These are phyloP conservation scores for Phyllostomus discolor DNA, from an alignment of 2,113 vertebrate genomes.

Conservation along the genomic window DNA sequence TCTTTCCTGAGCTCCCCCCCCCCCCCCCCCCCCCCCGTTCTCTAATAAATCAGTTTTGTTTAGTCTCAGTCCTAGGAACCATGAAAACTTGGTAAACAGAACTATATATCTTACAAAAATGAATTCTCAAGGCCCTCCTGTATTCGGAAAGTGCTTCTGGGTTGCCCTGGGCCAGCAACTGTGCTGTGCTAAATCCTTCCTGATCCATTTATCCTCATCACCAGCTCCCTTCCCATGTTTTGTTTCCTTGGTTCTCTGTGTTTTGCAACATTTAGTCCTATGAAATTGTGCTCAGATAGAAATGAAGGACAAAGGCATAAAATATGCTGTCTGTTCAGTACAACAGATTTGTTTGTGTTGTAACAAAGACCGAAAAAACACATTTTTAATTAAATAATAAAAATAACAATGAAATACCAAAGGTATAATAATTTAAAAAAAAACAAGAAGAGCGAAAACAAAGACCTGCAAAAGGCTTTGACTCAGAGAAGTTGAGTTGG, in stretches of 20 bases:
- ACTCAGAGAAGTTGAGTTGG: background rate
- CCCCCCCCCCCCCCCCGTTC: too few relatives aligned
- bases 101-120: background rate
- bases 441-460: background rate
- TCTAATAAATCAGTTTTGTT: conserved; percentile 7
- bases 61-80: background rate
- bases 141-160: background rate
- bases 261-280: background rate
- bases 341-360: background rate
- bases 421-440: too few relatives aligned
- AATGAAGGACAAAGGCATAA: background rate
- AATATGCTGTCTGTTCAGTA: background rate
- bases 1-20: background rate
- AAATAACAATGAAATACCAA: too few relatives aligned
- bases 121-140: background rate
- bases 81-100: background rate
- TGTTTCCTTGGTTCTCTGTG: background rate
- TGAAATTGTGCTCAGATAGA: background rate
- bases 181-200: background rate
- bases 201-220: background rate
- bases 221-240: background rate
- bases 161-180: background rate
- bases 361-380: background rate
- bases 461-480: background rate
- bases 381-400: too few relatives aligned